These are phyloP conservation scores for Microtus richardsoni DNA, from an alignment of 2,113 vertebrate genomes.

Conservation along the genomic window DNA sequence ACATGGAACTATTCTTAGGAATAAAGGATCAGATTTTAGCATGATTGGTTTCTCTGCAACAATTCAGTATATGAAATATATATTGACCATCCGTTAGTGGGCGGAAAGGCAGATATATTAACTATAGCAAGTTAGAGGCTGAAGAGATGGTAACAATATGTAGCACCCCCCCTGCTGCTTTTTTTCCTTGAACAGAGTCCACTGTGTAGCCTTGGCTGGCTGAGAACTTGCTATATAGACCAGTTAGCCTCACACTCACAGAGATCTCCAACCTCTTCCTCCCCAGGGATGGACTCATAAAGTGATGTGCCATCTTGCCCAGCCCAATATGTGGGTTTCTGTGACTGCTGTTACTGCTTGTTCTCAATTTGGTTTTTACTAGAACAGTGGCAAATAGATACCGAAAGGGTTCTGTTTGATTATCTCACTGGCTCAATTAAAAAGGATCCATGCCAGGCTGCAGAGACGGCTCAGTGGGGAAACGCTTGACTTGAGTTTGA, in stretches of 20 bases:
- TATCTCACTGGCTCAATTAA: background rate
- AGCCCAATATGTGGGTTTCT: background rate
- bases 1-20: background rate
- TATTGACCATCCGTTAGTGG: background rate
- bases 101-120: background rate
- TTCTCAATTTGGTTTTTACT: background rate
- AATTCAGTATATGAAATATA: slow-evolving; percentile 10
- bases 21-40: background rate
- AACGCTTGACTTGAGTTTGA: background rate
- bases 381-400: slow-evolving; percentile 11
- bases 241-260: background rate
- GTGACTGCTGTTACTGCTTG: background rate
- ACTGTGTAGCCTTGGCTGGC: background rate
- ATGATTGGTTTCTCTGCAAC: slow-evolving; percentile 13
- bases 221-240: background rate
- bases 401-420: slow-evolving; percentile 1
- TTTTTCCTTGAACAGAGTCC: background rate
- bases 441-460: background rate
- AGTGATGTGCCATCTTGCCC: background rate
- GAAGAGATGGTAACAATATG: background rate
- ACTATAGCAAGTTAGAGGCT: background rate
- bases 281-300: no score
- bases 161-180: background rate
- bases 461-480: background rate
- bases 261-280: background rate